Percentiles rank a stretch among this genome's conserved stretches.
phyloP scores from a whole-genome alignment of 2,113 vertebrate genomes.

The Anarhynchus alexandrinus region DNA sequence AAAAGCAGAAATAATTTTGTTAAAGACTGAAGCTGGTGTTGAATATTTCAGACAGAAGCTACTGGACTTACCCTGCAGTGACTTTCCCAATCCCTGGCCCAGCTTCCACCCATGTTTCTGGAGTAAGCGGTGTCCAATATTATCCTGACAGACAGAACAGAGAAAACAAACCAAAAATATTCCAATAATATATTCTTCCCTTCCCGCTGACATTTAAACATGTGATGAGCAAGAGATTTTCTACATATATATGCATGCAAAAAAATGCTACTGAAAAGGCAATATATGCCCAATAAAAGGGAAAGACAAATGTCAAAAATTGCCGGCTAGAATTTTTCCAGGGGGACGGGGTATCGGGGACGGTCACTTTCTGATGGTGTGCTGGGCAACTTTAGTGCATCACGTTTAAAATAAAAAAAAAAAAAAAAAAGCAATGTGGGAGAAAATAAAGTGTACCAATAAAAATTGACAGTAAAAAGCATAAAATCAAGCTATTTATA shows the following conservation, averaged over 20 bases:
- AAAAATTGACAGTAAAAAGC: slow-evolving; percentile 79
- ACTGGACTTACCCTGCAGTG: slow-evolving; percentile 94
- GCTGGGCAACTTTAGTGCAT: slow-evolving; percentile 76
- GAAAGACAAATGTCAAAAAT: slow-evolving; percentile 78
- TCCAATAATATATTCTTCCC: slow-evolving; percentile 99
- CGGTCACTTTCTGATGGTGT: slow-evolving; percentile 80
- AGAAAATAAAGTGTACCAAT: slow-evolving; percentile 70
- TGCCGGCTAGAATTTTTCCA: slow-evolving; percentile 73
- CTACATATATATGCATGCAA: slow-evolving; percentile 83
- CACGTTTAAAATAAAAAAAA: slow-evolving; percentile 40
- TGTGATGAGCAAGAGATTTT: slow-evolving; percentile 77
- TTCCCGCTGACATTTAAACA: slow-evolving; percentile 79
- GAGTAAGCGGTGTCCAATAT: slow-evolving; percentile 98
- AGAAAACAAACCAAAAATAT: slow-evolving; percentile 99
- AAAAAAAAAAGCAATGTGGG: slow-evolving; percentile 51
- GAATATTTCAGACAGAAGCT: slow-evolving; percentile 20
- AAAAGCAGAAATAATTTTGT: neutral
- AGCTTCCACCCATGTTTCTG: slow-evolving; percentile 99
- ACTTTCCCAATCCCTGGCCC: slow-evolving; percentile 98
- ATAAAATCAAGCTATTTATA: slow-evolving; percentile 90
- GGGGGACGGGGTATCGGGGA: slow-evolving; percentile 44
- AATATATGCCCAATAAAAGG: slow-evolving; percentile 71
- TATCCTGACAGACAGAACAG: slow-evolving; percentile 98
- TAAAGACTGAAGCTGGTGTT: neutral
- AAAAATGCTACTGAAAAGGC: slow-evolving; percentile 75